These are phyloP conservation scores for Apis florea DNA, from an alignment of 1,140 invertebrate genomes.

Conservation along the genomic window DNA sequence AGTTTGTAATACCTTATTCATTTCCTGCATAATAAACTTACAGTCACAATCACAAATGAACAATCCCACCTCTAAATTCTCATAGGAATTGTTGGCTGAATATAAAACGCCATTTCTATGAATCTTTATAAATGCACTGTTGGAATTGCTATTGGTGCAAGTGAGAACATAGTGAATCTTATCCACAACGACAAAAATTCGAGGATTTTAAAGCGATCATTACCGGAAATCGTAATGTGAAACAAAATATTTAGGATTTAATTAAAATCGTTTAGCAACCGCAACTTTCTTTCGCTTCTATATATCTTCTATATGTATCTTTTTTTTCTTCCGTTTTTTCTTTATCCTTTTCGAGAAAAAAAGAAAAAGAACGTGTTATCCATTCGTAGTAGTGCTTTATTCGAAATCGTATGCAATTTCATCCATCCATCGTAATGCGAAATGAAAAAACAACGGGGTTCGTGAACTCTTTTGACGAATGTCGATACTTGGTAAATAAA, in stretches of 20 bases:
- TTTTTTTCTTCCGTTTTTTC: not conserved
- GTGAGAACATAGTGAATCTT: not conserved
- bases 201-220: not conserved
- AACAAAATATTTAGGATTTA: constrained; percentile 32
- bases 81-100: too few species aligned
- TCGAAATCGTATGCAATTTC: not conserved
- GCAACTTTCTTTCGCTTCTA: not conserved
- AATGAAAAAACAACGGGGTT: not conserved
- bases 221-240: too few species aligned
- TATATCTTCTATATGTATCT: not conserved
- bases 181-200: too few species aligned
- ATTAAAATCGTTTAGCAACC: constrained; percentile 42
- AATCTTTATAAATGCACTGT: not conserved
- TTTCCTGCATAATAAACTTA: not conserved
- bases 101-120: not conserved
- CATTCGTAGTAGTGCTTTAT: not conserved
- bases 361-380: too few species aligned
- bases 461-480: not conserved
- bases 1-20: not conserved
- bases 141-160: not conserved
- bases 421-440: not conserved
- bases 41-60: not conserved
- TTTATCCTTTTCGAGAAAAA: too few species aligned
- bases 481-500: constrained; percentile 9
- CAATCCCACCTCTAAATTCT: not conserved